Evolutionary conservation across 2,888 invertebrate species (phyloP).

Genomic region (Pteria penguin): DNA sequence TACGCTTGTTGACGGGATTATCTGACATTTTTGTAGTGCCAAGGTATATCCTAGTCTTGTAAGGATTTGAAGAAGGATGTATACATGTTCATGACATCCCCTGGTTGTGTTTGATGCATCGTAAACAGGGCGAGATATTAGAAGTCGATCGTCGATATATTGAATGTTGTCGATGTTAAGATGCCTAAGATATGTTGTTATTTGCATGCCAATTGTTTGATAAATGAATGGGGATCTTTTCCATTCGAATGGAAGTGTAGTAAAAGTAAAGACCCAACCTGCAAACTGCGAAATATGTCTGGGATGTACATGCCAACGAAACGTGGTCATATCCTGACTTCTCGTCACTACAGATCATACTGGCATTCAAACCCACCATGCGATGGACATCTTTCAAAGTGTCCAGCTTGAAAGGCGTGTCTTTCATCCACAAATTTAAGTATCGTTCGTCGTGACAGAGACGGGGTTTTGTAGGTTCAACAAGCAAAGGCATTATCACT

Average conservation of each 20-base stretch:
- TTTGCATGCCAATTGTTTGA: too few relatives aligned
- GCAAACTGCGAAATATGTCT: constrained; percentile 32
- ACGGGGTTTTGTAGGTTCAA: constrained; percentile 37
- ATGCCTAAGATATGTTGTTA: constrained; percentile 18
- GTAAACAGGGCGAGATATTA: background rate
- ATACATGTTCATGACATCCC: background rate
- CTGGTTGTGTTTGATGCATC: background rate
- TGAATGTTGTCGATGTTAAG: background rate
- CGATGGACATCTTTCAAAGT: constrained; percentile 36
- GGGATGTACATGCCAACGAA: background rate
- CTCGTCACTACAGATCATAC: constrained; percentile 31
- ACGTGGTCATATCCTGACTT: constrained; percentile 45
- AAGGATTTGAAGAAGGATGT: constrained; percentile 3
- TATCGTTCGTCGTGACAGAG: constrained; percentile 40
- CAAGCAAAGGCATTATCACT: constrained; percentile 16
- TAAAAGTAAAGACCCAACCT: constrained; percentile 25
- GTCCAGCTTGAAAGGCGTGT: constrained; percentile 24
- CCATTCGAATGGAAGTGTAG: constrained; percentile 34
- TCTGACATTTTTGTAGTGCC: constrained; percentile 4
- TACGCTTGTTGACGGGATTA: background rate
- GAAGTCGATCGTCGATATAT: constrained; percentile 34
- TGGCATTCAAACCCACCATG: background rate
- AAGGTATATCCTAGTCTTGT: constrained; percentile 22
- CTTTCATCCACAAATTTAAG: constrained; percentile 39
- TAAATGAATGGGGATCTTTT: constrained; percentile 29